Evolutionary conservation across 2,113 vertebrate species (phyloP).

Genomic region (Muntiacus muntjak): DNA sequence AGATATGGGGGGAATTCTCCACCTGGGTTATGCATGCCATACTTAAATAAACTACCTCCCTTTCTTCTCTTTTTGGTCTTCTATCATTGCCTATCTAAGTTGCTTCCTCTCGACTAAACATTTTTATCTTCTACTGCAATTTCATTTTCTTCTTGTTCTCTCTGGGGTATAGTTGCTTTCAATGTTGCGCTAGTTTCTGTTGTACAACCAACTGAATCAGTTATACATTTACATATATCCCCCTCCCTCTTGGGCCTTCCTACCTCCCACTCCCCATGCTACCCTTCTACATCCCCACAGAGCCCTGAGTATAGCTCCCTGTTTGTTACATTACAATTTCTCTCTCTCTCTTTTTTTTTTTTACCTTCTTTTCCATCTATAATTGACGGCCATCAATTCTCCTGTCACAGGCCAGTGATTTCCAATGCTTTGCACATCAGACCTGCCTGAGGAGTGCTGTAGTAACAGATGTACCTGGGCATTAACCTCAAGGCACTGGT

Average conservation of each 20-base stretch:
- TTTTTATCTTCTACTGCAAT: background rate
- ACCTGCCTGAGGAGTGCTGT: background rate
- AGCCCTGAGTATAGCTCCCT: background rate
- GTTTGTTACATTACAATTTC: background rate
- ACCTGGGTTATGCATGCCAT: fast-evolving
- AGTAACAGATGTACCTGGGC: background rate
- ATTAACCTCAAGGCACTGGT: too few species aligned
- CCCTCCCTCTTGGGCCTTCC: background rate
- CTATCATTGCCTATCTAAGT: background rate
- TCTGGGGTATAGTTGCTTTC: background rate
- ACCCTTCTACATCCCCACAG: background rate
- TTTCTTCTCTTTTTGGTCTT: background rate
- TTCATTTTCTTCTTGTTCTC: background rate
- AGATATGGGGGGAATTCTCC: background rate
- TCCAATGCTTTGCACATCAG: background rate
- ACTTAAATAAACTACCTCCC: background rate
- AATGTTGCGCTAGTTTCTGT: background rate
- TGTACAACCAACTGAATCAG: background rate
- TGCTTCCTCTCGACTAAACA: background rate
- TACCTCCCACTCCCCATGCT: background rate
- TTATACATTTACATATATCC: background rate
- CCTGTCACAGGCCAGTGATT: background rate
- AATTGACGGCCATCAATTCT: background rate
- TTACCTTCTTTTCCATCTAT: background rate
- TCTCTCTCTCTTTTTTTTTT: too few species aligned